phyloP scores from a whole-genome alignment of 30 jellyfish, hydroid and myxozoan species.

The Aurelia coerulea region DNA sequence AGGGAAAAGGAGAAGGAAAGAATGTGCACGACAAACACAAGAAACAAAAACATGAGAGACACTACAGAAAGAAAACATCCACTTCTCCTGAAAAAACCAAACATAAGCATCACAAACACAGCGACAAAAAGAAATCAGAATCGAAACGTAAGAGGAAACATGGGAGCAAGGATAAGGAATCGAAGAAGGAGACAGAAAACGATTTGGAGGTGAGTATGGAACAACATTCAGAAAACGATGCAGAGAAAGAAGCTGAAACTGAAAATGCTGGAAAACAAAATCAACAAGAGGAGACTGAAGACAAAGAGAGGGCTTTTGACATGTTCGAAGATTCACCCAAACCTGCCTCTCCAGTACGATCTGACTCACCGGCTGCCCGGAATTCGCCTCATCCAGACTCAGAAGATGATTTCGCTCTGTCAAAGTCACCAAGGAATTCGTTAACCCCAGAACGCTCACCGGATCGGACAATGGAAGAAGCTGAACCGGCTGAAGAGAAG shows the following conservation, averaged over 20 bases:
- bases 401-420: slow-evolving; percentile 48
- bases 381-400: slow-evolving; percentile 22
- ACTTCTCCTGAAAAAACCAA: slow-evolving; percentile 17
- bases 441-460: slow-evolving; percentile 49
- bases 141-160: slow-evolving; percentile 10
- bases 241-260: slow-evolving; percentile 10
- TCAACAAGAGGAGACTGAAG: neutral
- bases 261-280: slow-evolving; percentile 3
- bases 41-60: slow-evolving; percentile 40
- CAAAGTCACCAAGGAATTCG: slow-evolving; percentile 48
- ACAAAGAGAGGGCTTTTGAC: slow-evolving; percentile 2
- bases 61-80: slow-evolving; percentile 29
- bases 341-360: slow-evolving; percentile 22
- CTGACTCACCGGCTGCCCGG: slow-evolving; percentile 27
- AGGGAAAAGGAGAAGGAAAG: slow-evolving; percentile 30
- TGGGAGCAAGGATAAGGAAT: slow-evolving; percentile 6
- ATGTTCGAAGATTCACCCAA: slow-evolving; percentile 57
- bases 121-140: slow-evolving; percentile 17
- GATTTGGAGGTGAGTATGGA: slow-evolving; percentile 11
- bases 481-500: slow-evolving; percentile 2
- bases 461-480: slow-evolving; percentile 1
- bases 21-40: slow-evolving; percentile 38
- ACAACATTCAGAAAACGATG: too few species aligned
- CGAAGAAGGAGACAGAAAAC: slow-evolving; percentile 1
- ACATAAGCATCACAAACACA: slow-evolving; percentile 44